Evolutionary conservation across 2,113 vertebrate genomes (phyloP), one percentile per base, ranked within the genome.

Genomic region (Scatophagus argus): DNA sequence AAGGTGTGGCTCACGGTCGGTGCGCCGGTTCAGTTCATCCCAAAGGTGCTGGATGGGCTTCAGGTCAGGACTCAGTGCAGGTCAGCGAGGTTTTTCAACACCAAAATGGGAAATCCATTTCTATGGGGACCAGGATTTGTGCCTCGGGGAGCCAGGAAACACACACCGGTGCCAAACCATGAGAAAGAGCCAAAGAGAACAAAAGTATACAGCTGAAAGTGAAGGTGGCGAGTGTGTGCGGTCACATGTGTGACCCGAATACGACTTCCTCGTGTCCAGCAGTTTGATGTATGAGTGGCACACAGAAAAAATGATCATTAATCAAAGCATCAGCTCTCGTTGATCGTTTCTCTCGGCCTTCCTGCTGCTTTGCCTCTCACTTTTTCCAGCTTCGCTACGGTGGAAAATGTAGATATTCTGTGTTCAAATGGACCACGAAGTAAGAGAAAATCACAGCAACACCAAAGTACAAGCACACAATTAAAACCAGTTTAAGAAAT

Each of bases 301-400:
- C 69, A 77, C 23, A 63, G 44, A 68, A 82, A 79, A 72, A 43
- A 16, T 5, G 25, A 67, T 72, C 77, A 89, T 88, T 70, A 83
- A 85, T 91, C 86, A 88, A 88, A 65, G 60, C 62, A 67, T 83
- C 83, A 55, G 62, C 65, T 2, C 61, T 60, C 13, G 19, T 29
- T 74, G 67, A 52, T 83, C 74, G 75, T 84, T 74, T 63, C 17
- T 55, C 34, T 72, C 27, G 0, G 39, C 39, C 12, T 44, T 73
- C 55, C 59, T 60, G 38, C 7, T 1, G 2, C 44, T 75, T 71
- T 29, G 9, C 41, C 38, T 27, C 49, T 75, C n/a, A 46, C n/a
- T 74, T 75, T 87, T 88, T 84, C 72, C 68, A 0, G 38, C 41
- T 38, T 13, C 2, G 32, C 39, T 1, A 0, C 32, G 19, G 32